A percentile compares a stretch with the other conserved stretches of the same genome.
phyloP scores from a whole-genome alignment of 1,140 invertebrate species.

The Polypedilum vanderplanki region DNA sequence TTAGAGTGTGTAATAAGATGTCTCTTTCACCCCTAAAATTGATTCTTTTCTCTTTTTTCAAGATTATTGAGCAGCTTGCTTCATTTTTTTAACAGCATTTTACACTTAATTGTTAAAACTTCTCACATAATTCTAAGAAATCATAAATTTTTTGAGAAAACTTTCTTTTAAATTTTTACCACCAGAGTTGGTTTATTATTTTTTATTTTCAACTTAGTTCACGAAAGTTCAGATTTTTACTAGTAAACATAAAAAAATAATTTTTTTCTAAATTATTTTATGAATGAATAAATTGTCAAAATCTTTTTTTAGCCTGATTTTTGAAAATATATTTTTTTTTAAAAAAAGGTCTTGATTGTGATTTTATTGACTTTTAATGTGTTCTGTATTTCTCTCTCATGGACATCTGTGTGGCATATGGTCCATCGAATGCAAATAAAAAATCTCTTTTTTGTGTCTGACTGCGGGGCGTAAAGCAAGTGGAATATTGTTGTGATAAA shows the following conservation, averaged over 20 bases:
- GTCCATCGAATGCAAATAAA: not conserved
- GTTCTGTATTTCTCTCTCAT: not conserved
- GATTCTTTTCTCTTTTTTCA: not conserved
- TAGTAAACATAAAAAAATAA: no score
- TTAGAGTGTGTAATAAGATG: slow-evolving; percentile 9
- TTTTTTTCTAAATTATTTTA: no score
- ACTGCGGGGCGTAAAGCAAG: not conserved
- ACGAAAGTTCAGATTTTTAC: no score
- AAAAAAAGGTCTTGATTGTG: no score
- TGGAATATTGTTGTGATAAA: not conserved
- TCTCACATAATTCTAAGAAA: not conserved
- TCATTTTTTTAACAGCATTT: not conserved
- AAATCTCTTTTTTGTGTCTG: not conserved
- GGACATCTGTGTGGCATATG: not conserved
- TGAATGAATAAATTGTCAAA: no score
- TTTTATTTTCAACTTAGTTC: no score
- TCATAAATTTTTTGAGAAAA: not conserved
- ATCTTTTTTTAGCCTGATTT: no score
- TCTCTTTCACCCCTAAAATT: slow-evolving; percentile 17
- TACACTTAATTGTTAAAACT: slow-evolving; percentile 1
- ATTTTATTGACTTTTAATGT: not conserved
- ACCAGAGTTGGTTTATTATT: no score
- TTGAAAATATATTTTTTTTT: no score
- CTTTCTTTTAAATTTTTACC: no score
- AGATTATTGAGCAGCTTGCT: not conserved